Evolutionary conservation across 1,140 invertebrate genomes (phyloP).

Genomic region (Subanguina moxae): DNA sequence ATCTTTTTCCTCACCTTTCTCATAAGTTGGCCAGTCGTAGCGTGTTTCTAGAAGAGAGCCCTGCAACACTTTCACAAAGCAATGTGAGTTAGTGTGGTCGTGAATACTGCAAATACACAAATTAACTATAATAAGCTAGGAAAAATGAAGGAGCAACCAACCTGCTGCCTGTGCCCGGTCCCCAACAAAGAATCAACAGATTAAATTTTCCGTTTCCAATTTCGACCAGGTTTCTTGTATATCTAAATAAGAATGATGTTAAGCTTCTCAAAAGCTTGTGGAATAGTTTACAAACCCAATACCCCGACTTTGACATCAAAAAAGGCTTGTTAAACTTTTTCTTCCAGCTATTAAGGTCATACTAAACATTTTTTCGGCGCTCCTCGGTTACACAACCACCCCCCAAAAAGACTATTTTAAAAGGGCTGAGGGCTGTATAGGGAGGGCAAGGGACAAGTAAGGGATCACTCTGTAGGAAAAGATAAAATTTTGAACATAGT

Average conservation of each 20-base stretch:
- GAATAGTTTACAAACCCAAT: too few relatives aligned
- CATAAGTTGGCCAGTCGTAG: constrained; percentile 70
- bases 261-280: too few relatives aligned
- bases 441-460: too few relatives aligned
- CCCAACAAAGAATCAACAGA: constrained; percentile 93
- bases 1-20: constrained; percentile 19
- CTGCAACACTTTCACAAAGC: constrained; percentile 83
- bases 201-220: constrained; percentile 95
- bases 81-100: constrained; percentile 90
- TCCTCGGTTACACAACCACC: too few relatives aligned
- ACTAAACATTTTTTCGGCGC: too few relatives aligned
- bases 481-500: too few relatives aligned
- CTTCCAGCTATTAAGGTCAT: too few relatives aligned
- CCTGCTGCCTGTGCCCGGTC: constrained; percentile 80
- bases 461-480: too few relatives aligned
- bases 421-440: too few relatives aligned
- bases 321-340: too few relatives aligned
- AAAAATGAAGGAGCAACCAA: constrained; percentile 7
- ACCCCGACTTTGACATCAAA: too few relatives aligned
- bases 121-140: not conserved
- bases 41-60: constrained; percentile 67
- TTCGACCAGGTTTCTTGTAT: constrained; percentile 88
- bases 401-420: too few relatives aligned
- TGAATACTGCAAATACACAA: constrained; percentile 70
- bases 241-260: constrained; percentile 64